phyloP scores from a whole-genome alignment of 2,888 invertebrate genomes.

The Nysson spinosus region DNA sequence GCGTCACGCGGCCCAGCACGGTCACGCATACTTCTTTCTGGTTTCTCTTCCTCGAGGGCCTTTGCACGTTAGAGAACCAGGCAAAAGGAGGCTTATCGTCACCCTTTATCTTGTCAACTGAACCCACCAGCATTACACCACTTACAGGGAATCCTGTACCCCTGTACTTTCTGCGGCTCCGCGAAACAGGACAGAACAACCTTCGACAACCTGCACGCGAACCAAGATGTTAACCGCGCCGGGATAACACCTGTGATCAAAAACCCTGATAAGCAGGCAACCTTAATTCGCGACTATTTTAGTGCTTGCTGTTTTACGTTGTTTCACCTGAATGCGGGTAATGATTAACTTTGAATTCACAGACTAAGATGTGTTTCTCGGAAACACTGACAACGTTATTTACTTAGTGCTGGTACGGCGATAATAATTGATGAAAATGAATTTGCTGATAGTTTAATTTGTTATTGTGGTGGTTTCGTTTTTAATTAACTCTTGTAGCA shows the following conservation, averaged over 20 bases:
- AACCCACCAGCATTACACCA: slow-evolving; percentile 71
- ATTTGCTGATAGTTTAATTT: too few relatives aligned
- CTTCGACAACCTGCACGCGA: slow-evolving; percentile 39
- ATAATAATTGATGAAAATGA: too few relatives aligned
- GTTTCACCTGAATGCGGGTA: neutral
- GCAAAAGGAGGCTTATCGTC: slow-evolving; percentile 68
- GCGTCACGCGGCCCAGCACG: slow-evolving; percentile 71
- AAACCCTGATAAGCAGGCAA: slow-evolving; percentile 14
- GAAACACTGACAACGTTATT: too few relatives aligned
- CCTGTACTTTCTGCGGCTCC: slow-evolving; percentile 3
- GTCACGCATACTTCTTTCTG: slow-evolving; percentile 71
- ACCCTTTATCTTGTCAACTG: slow-evolving; percentile 75
- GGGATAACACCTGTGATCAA: slow-evolving; percentile 34
- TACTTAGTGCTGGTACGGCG: too few relatives aligned
- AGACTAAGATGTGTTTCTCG: too few relatives aligned
- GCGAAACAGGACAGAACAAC: slow-evolving; percentile 15
- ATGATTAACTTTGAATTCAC: neutral
- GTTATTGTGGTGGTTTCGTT: too few relatives aligned
- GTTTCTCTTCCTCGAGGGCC: slow-evolving; percentile 24
- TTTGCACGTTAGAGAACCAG: too few relatives aligned
- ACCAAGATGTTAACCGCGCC: slow-evolving; percentile 36
- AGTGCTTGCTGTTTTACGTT: neutral
- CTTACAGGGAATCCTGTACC: slow-evolving; percentile 44
- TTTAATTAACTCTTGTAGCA: too few relatives aligned
- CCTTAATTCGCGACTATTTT: slow-evolving; percentile 13